A percentile compares a stretch with the other conserved stretches of the same genome.
Conservation (phyloP, 2,888 invertebrate species). For the Alloplasta piceator region DNA sequence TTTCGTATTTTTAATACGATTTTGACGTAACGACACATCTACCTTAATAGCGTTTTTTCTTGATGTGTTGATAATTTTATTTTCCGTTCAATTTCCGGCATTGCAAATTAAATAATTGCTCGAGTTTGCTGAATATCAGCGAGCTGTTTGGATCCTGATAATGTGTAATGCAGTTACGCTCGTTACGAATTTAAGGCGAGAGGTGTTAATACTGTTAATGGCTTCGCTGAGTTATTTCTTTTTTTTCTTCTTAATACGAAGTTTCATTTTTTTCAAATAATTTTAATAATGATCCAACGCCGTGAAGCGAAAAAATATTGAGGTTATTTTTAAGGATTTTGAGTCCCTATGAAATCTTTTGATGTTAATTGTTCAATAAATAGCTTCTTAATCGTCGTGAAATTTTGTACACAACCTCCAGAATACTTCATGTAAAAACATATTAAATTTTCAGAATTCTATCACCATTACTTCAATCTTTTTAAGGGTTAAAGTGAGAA, state of each 20-base stretch:
- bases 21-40: not conserved
- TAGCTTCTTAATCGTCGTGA: too few species aligned
- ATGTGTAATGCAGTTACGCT: slow-evolving; percentile 17
- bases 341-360: too few species aligned
- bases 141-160: not conserved
- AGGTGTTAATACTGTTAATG: slow-evolving; percentile 49
- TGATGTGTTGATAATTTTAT: not conserved
- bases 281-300: slow-evolving; percentile 28
- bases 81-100: slow-evolving; percentile 21
- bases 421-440: too few species aligned
- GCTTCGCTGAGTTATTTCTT: slow-evolving; percentile 19
- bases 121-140: not conserved
- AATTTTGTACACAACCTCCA: too few species aligned
- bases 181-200: slow-evolving; percentile 6
- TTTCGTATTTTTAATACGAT: too few species aligned
- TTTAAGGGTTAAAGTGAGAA: too few species aligned
- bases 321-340: too few species aligned
- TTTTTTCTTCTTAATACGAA: slow-evolving; percentile 2
- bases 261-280: slow-evolving; percentile 8
- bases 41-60: not conserved
- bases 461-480: too few species aligned
- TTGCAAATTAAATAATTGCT: slow-evolving; percentile 13
- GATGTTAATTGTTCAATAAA: too few species aligned
- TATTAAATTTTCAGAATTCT: too few species aligned
- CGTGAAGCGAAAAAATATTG: slow-evolving; percentile 23